Percentiles rank a stretch among this genome's conserved stretches.
Evolutionary conservation across 2,113 vertebrate genomes (phyloP).

Genomic region (Collichthys lucidus): DNA sequence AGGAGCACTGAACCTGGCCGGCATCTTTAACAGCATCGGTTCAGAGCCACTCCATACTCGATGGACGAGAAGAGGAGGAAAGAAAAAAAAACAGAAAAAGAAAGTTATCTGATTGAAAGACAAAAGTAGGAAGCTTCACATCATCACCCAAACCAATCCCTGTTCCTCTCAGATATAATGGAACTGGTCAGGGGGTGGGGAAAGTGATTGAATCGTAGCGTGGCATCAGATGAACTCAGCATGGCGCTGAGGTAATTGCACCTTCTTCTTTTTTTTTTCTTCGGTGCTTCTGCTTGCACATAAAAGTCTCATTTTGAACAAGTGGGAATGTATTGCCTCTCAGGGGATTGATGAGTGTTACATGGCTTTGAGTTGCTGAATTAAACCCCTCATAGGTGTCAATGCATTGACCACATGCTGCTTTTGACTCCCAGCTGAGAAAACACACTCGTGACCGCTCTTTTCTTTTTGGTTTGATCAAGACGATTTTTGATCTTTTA

Average conservation of each 20-base stretch:
- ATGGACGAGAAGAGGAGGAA: background rate
- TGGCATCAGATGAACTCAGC: conserved; percentile 74
- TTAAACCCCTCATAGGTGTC: conserved; percentile 9
- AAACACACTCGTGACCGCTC: conserved; percentile 15
- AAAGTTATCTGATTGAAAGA: conserved; percentile 53
- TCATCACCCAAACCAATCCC: conserved; percentile 56
- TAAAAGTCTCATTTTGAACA: conserved; percentile 67
- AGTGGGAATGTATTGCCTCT: conserved; percentile 55
- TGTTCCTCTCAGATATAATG: conserved; percentile 60
- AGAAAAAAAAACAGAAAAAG: background rate
- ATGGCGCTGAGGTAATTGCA: conserved; percentile 71
- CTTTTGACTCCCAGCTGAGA: background rate
- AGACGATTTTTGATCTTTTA: conserved; percentile 14
- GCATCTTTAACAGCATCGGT: conserved; percentile 27
- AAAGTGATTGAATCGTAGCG: conserved; percentile 62
- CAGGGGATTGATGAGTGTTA: conserved; percentile 46
- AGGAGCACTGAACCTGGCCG: conserved; percentile 37
- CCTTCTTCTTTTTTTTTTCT: conserved; percentile 22
- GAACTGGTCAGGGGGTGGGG: conserved; percentile 38
- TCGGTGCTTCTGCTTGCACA: conserved; percentile 43
- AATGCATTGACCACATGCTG: conserved; percentile 35
- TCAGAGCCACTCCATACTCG: conserved; percentile 34
- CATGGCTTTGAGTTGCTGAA: conserved; percentile 29
- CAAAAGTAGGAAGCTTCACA: conserved; percentile 59
- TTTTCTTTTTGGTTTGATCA: background rate